Evolutionary conservation across 2,797 vertebrate species (phyloP), one percentile per base, ranked within the genome.

Genomic region (Botia almorhae): DNA sequence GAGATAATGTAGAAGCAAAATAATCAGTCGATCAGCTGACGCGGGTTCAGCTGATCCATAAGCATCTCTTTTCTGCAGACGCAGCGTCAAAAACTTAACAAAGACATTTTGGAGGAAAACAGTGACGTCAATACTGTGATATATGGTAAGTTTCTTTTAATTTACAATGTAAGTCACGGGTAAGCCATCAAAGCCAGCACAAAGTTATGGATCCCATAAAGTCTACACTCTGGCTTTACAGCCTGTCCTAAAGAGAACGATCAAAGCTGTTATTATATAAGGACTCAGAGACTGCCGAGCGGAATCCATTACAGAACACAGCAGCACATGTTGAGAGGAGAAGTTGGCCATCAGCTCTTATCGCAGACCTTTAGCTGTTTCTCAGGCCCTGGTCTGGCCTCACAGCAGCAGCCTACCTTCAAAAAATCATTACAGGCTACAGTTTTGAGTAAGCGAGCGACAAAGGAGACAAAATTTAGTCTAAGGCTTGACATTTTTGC

Each of bases 381-480:
- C 23, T 72, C 53, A 71, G 48, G 68, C 78, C 51, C 36, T 23
- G 43, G 10, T 55, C 71, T 78, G 61, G 82, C 74, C 73, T 74
- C 51, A 43, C 69, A 73, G 76, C 79, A 85, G 69, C 71, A 7
- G 71, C 67, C 51, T 79, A 65, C 55, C 82, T 75, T 14, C 29
- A 5, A 82, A 70, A 82, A 87, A 85, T 85, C 76, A 83, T 85
- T 76, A 81, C n/a, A 56, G 75, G 74, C 73, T 74, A 76, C 75
- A 67, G 78, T 82, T 87, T 86, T 78, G 70, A 67, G 71, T 76
- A 83, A 48, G 51, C 39, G 36, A 75, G 43, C 21, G 61, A 55
- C 2, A n/a, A 55, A 79, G 74, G 61, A 63, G 77, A 84, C 61
- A 69, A 74, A 82, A 78, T 73, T 17, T 53, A 78, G 72, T 78